Percentiles rank a stretch among this genome's conserved stretches.
Conservation (phyloP, 2,797 vertebrate species). For the Sardinella longiceps region DNA sequence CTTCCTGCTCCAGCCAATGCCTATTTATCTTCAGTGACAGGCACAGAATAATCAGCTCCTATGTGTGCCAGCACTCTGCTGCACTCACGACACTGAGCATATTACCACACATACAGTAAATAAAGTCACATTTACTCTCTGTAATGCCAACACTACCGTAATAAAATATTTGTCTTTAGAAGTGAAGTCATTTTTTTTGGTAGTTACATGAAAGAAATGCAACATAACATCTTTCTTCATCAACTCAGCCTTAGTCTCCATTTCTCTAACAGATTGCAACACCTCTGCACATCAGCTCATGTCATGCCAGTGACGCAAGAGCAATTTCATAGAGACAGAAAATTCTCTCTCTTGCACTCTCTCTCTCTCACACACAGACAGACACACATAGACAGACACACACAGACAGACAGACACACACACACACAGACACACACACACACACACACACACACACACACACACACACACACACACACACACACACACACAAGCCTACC, state of each 20-base stretch:
- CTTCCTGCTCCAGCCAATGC: neutral
- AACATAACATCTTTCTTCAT: neutral
- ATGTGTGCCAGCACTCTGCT: neutral
- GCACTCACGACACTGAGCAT: neutral
- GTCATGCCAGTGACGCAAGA: neutral
- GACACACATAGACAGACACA: slow-evolving; percentile 1
- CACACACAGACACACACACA: neutral
- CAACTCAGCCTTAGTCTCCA: neutral
- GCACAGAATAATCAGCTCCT: slow-evolving; percentile 9
- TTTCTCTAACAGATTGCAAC: too few species aligned
- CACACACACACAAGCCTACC: neutral
- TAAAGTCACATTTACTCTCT: too few species aligned
- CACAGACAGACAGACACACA: neutral
- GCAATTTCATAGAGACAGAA: neutral
- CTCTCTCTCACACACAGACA: neutral
- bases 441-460: slow-evolving; percentile 5
- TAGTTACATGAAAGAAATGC: neutral
- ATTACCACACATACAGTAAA: neutral
- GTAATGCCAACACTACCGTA: too few species aligned
- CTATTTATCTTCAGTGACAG: slow-evolving; percentile 2
- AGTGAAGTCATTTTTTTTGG: too few species aligned
- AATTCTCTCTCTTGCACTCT: neutral
- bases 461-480: neutral
- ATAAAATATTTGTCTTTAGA: too few species aligned
- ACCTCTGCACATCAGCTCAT: too few species aligned